Percentiles rank a stretch among this genome's conserved stretches.
Evolutionary conservation across 1,140 invertebrate genomes (phyloP).

Genomic region (Physella acuta): DNA sequence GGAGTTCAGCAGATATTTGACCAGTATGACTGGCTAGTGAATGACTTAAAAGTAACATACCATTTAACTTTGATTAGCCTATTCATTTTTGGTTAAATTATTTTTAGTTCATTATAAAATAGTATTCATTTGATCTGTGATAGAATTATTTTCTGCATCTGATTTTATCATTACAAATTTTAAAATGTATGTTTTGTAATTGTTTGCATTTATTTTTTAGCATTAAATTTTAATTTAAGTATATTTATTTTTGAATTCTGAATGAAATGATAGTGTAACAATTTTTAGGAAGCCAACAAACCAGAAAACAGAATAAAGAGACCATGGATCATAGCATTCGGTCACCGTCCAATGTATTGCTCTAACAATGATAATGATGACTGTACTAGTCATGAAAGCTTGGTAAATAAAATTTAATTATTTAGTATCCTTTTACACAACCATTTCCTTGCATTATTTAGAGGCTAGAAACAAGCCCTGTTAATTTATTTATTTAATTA

Average conservation of each 20-base stretch:
- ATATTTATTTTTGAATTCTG: too few species aligned
- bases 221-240: too few species aligned
- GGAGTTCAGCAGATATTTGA: slow-evolving; percentile 74
- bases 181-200: neutral
- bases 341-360: slow-evolving; percentile 60
- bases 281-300: slow-evolving; percentile 53
- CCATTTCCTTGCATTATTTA: neutral
- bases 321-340: slow-evolving; percentile 59
- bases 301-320: slow-evolving; percentile 53
- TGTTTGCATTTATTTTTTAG: too few species aligned
- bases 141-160: neutral
- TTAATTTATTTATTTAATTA: neutral
- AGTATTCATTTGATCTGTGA: neutral
- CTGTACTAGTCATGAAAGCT: slow-evolving; percentile 39
- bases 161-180: neutral
- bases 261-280: too few species aligned
- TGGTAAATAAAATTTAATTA: too few species aligned
- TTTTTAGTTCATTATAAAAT: too few species aligned
- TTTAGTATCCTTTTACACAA: too few species aligned
- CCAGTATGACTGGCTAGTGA: slow-evolving; percentile 70
- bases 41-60: slow-evolving; percentile 52
- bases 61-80: too few species aligned
- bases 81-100: too few species aligned
- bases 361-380: slow-evolving; percentile 56
- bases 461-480: neutral